A percentile compares a stretch with the other conserved stretches of the same genome.
Conservation (phyloP, 2,888 invertebrate genomes). For the Erannis defoliaria region DNA sequence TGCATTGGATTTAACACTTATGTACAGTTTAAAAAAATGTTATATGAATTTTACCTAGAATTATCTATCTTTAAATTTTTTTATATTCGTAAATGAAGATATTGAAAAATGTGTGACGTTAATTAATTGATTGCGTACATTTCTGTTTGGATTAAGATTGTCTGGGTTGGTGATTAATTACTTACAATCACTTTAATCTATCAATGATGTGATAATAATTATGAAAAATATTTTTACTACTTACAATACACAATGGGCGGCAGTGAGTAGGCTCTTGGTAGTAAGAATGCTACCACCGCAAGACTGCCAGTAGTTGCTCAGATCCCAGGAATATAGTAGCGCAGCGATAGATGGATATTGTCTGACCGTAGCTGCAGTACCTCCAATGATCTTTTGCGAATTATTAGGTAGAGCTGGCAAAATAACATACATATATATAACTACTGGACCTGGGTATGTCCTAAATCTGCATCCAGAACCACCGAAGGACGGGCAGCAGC, state of each 20-base stretch:
- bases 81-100: no score
- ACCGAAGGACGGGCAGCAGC: no score
- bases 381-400: constrained; percentile 5
- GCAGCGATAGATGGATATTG: constrained; percentile 5
- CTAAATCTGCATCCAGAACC: no score
- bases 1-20: no score
- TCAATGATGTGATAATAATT: not conserved
- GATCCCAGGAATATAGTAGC: constrained; percentile 10
- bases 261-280: constrained; percentile 46
- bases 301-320: constrained; percentile 27
- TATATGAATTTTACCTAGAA: no score
- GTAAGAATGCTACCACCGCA: constrained; percentile 52
- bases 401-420: not conserved
- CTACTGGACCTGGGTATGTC: no score
- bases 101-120: no score
- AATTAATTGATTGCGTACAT: not conserved
- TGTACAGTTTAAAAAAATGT: no score
- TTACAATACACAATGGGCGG: constrained; percentile 49
- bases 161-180: not conserved
- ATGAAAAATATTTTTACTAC: constrained; percentile 17
- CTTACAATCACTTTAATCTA: no score
- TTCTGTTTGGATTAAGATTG: not conserved
- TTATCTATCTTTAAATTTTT: no score
- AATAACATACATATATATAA: no score
- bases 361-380: not conserved